A percentile compares a stretch with the other conserved stretches of the same genome.
phyloP scores from a whole-genome alignment of 2,888 invertebrate species.

The Volucella inflata region DNA sequence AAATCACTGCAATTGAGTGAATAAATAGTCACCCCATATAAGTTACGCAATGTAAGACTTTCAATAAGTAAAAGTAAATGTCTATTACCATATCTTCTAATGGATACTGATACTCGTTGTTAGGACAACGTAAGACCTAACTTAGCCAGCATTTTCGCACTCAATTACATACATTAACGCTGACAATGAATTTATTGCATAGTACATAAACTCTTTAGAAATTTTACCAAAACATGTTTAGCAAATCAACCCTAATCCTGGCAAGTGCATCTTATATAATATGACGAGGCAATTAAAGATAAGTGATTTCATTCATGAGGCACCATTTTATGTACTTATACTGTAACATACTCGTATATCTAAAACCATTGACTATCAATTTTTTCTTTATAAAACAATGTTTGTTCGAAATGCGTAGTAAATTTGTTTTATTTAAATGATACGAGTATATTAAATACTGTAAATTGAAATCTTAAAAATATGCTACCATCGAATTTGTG shows the following conservation, averaged over 20 bases:
- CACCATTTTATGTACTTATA: background rate
- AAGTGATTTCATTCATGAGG: background rate
- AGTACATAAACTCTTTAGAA: background rate
- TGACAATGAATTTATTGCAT: conserved; percentile 79
- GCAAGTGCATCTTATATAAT: too few relatives aligned
- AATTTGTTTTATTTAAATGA: too few relatives aligned
- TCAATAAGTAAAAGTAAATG: conserved; percentile 48
- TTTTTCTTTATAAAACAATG: background rate
- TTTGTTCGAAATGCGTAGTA: too few relatives aligned
- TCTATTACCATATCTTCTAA: conserved; percentile 64
- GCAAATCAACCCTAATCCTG: background rate
- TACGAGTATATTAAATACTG: too few relatives aligned
- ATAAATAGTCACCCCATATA: conserved; percentile 64
- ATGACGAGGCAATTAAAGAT: background rate
- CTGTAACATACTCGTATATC: too few relatives aligned
- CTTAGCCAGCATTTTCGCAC: conserved; percentile 83
- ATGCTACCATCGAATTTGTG: too few relatives aligned
- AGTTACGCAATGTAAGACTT: conserved; percentile 7
- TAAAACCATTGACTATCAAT: too few relatives aligned
- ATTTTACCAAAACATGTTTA: background rate
- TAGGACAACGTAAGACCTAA: conserved; percentile 75
- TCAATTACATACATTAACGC: conserved; percentile 84
- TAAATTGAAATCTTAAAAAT: too few relatives aligned
- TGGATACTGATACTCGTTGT: conserved; percentile 16
- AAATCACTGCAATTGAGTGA: conserved; percentile 66